Conservation (phyloP, 2,113 vertebrate genomes). For the Nanger granti region DNA sequence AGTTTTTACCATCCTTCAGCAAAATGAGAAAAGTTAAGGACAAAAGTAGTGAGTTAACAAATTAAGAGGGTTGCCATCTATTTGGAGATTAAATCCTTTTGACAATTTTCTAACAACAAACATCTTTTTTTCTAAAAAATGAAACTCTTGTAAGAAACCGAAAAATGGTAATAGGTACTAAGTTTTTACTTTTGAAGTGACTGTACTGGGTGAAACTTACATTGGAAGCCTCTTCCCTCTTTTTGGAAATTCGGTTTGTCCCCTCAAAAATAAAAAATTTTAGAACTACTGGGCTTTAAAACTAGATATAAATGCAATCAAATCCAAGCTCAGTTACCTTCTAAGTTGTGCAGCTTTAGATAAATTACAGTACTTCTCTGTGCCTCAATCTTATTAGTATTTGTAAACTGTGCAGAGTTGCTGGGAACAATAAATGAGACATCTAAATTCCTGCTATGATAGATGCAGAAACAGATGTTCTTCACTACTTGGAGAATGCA, state of each 20-base stretch:
- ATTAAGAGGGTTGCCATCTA: neutral
- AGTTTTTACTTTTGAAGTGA: neutral
- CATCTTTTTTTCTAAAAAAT: neutral
- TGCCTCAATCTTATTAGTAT: neutral
- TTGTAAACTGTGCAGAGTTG: neutral
- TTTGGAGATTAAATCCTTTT: neutral
- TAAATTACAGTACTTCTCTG: neutral
- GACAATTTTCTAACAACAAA: constrained; percentile 1
- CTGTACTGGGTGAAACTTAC: neutral
- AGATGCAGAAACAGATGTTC: neutral
- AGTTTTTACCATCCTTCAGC: neutral
- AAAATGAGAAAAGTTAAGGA: neutral
- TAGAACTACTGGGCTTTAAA: neutral
- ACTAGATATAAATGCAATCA: constrained; percentile 7
- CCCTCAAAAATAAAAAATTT: neutral
- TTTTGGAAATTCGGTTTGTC: neutral
- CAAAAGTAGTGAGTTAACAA: neutral
- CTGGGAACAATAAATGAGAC: neutral
- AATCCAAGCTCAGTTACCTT: neutral
- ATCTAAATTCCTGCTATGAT: neutral
- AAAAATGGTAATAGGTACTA: neutral
- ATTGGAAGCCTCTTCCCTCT: neutral
- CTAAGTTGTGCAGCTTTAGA: neutral
- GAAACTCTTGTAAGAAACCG: neutral
- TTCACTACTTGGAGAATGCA: neutral